phyloP scores from a whole-genome alignment of 2,113 vertebrate species.

The Daubentonia madagascariensis region DNA sequence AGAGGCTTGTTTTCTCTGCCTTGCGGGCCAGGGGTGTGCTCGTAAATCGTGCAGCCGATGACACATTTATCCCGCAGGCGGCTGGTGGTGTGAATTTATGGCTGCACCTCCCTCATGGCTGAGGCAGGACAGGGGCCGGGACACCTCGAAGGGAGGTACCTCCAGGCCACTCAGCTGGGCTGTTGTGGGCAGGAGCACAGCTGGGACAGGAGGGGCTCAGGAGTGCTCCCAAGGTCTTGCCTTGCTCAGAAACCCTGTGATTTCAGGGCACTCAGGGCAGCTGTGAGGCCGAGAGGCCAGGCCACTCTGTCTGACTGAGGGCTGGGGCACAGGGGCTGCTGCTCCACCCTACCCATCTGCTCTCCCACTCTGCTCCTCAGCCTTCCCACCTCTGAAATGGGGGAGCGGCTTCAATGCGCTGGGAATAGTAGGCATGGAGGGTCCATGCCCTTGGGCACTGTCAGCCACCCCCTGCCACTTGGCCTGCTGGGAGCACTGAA shows the following conservation, averaged over 20 bases:
- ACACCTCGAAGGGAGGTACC: conserved; percentile 63
- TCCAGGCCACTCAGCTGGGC: conserved; percentile 39
- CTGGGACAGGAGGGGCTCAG: neutral
- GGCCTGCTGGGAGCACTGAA: fast-evolving
- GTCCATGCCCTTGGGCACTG: fast-evolving
- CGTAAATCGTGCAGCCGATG: conserved; percentile 83
- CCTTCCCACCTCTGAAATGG: neutral
- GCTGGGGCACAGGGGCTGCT: neutral
- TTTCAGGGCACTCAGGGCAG: neutral
- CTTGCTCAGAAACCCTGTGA: neutral
- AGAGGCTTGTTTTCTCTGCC: conserved; percentile 81
- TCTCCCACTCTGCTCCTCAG: neutral
- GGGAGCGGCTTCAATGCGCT: fast-evolving
- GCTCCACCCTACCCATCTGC: neutral
- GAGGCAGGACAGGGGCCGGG: conserved; percentile 57
- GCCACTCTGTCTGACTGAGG: neutral
- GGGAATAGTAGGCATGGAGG: neutral
- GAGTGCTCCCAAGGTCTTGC: neutral
- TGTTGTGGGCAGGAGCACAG: neutral
- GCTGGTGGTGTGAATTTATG: conserved; percentile 86
- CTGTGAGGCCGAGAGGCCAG: neutral
- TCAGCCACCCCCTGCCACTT: too few relatives aligned
- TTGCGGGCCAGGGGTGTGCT: conserved; percentile 81
- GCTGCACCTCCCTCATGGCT: conserved; percentile 64
- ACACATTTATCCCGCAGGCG: conserved; percentile 76